Conservation (phyloP, 2,797 vertebrate species). For the Carapus acus region DNA sequence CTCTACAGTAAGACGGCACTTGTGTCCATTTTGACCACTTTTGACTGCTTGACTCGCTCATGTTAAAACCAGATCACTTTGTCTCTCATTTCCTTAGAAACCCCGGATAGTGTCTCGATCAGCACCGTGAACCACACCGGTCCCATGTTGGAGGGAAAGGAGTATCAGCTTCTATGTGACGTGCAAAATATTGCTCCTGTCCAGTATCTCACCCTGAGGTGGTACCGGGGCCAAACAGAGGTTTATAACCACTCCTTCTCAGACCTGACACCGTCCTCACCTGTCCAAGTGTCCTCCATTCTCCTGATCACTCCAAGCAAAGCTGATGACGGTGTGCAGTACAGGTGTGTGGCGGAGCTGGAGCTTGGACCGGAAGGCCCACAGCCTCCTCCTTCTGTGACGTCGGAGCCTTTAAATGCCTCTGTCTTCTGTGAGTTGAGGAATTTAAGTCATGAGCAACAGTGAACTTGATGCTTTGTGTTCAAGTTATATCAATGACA, state of each 20-base stretch:
- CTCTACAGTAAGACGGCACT: constrained; percentile 72
- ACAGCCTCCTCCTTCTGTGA: constrained; percentile 53
- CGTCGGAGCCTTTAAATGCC: constrained; percentile 58
- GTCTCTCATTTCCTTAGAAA: too few species aligned
- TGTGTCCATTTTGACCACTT: too few species aligned
- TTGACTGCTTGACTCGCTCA: not conserved
- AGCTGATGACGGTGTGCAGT: constrained; percentile 63
- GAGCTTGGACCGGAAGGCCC: constrained; percentile 68
- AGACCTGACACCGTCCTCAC: constrained; percentile 71
- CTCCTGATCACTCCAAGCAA: constrained; percentile 69
- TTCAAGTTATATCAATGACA: too few species aligned
- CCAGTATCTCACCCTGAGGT: constrained; percentile 75
- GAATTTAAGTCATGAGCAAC: not conserved
- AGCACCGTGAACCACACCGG: constrained; percentile 70
- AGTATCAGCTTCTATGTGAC: constrained; percentile 77
- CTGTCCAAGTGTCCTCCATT: constrained; percentile 77
- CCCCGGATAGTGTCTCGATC: constrained; percentile 74
- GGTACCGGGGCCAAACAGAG: constrained; percentile 72
- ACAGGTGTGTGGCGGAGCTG: constrained; percentile 69
- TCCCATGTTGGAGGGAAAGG: constrained; percentile 70
- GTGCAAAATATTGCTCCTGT: constrained; percentile 80
- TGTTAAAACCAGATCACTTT: constrained; percentile 17
- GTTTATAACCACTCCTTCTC: constrained; percentile 76
- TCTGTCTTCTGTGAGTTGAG: constrained; percentile 64
- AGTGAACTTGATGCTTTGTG: too few species aligned